phyloP scores from a whole-genome alignment of 2,113 vertebrate genomes.

The Chunga burmeisteri region DNA sequence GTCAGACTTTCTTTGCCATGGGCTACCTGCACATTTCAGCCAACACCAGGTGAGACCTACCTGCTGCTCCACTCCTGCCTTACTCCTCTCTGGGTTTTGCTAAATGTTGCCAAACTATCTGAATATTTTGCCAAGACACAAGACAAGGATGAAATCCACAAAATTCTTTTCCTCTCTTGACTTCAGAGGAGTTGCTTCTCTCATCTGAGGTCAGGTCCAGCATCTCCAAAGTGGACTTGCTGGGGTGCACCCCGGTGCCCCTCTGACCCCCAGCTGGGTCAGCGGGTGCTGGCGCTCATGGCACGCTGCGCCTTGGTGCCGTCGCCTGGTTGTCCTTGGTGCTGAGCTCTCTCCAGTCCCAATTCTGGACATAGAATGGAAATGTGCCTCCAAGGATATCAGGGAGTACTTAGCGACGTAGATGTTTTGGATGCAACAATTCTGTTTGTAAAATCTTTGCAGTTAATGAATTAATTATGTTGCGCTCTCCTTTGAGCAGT shows the following conservation, averaged over 20 bases:
- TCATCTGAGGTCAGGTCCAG: neutral
- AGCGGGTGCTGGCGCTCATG: neutral
- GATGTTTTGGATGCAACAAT: neutral
- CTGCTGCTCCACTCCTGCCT: neutral
- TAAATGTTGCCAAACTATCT: neutral
- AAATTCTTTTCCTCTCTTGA: neutral
- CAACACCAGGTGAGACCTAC: neutral
- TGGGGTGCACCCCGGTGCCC: neutral
- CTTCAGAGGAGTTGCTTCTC: neutral
- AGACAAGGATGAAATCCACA: neutral
- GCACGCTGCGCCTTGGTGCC: neutral
- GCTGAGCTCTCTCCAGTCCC: neutral
- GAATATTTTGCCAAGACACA: neutral
- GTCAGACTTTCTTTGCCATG: neutral
- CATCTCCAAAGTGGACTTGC: neutral
- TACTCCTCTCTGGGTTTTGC: neutral
- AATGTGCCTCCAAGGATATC: neutral
- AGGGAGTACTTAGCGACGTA: neutral
- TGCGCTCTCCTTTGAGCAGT: neutral
- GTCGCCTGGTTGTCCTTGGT: neutral
- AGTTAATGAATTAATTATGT: slow-evolving; percentile 34
- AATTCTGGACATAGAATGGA: neutral
- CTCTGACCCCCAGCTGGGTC: neutral
- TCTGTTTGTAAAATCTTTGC: neutral
- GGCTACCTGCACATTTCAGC: neutral